Evolutionary conservation across 2,888 invertebrate genomes (phyloP), one percentile per base, ranked within the genome.

Genomic region (Notodonta ziczac): DNA sequence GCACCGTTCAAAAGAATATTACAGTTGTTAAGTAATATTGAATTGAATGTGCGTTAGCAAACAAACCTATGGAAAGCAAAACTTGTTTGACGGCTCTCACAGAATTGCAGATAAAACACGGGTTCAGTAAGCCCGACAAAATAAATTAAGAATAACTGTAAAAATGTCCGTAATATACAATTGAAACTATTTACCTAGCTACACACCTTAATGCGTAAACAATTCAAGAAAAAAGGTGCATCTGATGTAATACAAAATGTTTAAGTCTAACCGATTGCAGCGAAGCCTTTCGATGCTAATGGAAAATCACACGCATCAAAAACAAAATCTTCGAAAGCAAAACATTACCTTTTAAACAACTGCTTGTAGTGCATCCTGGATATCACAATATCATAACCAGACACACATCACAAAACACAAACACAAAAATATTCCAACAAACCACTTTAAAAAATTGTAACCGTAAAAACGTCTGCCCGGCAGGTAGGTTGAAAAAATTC

Each of bases 341-440:
- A 64, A 64, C 56, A 65, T 80, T 89, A 93, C 93, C 93, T 92
- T 81, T 89, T 91, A 73, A 93, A 92, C 60, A 93, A 77, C 72
- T 89, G 88, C 77, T 93, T 93, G 73, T 92, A 93, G 85, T 93
- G 93, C 93, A 93, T 93, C 88, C 90, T 87, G 61, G 66, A 57
- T 60, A 63, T 61, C 70, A 74, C 66, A 65, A 39, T 35, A 67
- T 62, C 62, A 58, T 60, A 50, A 64, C 65, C 74, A 73, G 76
- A 73, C 67, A 73, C 77, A 82, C 82, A 80, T 74, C 80, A 82
- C 78, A 74, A 73, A 82, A 83, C 73, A 80, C 81, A 80, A 74
- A 66, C 69, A 76, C 80, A 81, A 77, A 76, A 69, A 69, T 74
- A 76, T 76, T 73, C 68, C 59, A 73, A 73, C 70, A 72, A 70